Evolutionary conservation across 2,888 invertebrate species (phyloP).

Genomic region (Suillia variegata): DNA sequence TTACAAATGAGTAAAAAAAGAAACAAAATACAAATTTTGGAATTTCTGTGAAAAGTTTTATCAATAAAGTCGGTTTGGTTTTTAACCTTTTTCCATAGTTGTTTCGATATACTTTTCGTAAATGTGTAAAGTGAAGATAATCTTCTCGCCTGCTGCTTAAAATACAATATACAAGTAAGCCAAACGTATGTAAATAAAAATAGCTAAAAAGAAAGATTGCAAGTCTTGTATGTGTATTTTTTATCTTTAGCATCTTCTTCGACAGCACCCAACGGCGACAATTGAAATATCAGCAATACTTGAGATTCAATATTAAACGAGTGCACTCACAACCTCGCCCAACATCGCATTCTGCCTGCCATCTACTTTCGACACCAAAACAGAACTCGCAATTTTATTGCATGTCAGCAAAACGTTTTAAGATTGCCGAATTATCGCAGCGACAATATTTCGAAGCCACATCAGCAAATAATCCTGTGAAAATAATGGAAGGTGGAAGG

Average conservation of each 20-base stretch:
- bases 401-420: constrained; percentile 37
- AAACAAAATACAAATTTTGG: constrained; percentile 42
- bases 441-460: constrained; percentile 37
- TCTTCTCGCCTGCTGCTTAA: too few species aligned
- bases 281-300: constrained; percentile 60
- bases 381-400: constrained; percentile 20
- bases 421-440: constrained; percentile 46
- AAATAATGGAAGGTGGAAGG: constrained; percentile 22
- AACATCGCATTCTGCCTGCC: constrained; percentile 44
- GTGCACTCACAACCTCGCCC: constrained; percentile 9
- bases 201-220: too few species aligned
- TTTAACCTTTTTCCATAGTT: neutral
- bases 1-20: neutral
- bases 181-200: neutral
- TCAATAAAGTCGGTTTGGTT: constrained; percentile 36
- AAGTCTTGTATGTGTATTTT: too few species aligned
- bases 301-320: constrained; percentile 45
- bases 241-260: neutral
- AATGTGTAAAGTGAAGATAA: constrained; percentile 6
- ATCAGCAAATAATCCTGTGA: constrained; percentile 38
- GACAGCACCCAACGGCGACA: constrained; percentile 39
- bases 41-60: constrained; percentile 47
- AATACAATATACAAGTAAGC: constrained; percentile 1
- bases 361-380: constrained; percentile 39
- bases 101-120: neutral